Conservation (phyloP, 2,888 invertebrate genomes). For the Conchocele bisecta region DNA sequence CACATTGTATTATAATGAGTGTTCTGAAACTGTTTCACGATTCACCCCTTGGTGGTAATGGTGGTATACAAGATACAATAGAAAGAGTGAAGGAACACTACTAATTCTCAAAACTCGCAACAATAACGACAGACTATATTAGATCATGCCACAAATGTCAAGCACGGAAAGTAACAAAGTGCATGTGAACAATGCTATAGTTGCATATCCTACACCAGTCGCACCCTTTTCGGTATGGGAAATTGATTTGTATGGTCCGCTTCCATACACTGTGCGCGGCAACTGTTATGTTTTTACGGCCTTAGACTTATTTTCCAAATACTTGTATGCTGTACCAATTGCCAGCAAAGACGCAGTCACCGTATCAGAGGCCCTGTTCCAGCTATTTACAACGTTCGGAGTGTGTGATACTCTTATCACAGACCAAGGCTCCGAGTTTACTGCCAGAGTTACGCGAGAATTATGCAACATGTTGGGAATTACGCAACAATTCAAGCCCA, state of each 20-base stretch:
- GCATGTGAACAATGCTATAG: conserved; percentile 37
- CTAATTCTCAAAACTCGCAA: conserved; percentile 17
- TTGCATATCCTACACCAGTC: conserved; percentile 26
- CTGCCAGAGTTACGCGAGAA: too few relatives aligned
- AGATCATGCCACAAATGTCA: conserved; percentile 41
- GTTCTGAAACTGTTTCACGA: conserved; percentile 34
- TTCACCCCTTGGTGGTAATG: conserved; percentile 29
- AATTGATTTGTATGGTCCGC: conserved; percentile 37
- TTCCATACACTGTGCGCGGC: conserved; percentile 26
- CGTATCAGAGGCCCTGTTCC: too few relatives aligned
- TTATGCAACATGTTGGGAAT: too few relatives aligned
- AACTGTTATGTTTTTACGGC: conserved; percentile 43
- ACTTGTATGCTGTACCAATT: conserved; percentile 31
- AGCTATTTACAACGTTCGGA: too few relatives aligned
- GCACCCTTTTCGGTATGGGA: conserved; percentile 43
- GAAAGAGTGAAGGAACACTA: conserved; percentile 22
- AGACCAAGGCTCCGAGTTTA: too few relatives aligned
- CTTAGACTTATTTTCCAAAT: conserved; percentile 46
- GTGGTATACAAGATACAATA: conserved; percentile 29
- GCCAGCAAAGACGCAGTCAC: conserved; percentile 43
- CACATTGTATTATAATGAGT: conserved; percentile 14
- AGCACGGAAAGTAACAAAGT: conserved; percentile 31
- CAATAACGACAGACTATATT: conserved; percentile 29
- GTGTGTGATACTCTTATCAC: too few relatives aligned
- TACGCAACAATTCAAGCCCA: too few relatives aligned